A percentile compares a stretch with the other conserved stretches of the same genome.
phyloP scores from a whole-genome alignment of 2,888 invertebrate genomes.

The Heliconius ethilla region DNA sequence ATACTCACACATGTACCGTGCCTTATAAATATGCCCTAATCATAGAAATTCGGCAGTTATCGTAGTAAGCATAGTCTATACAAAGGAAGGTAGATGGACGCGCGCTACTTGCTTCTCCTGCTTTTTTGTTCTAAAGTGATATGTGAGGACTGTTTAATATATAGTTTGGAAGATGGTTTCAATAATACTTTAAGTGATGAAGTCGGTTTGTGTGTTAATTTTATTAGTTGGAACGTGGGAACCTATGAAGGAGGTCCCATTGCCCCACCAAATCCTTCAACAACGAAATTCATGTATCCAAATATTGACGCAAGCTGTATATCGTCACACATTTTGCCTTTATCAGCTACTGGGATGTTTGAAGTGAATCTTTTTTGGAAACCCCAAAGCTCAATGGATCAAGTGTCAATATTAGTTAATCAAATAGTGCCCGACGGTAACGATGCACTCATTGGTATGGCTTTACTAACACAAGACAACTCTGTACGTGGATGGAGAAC shows the following conservation, averaged over 20 bases:
- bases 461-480: conserved; percentile 36
- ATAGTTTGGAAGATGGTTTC: conserved; percentile 56
- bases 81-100: conserved; percentile 27
- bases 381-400: conserved; percentile 46
- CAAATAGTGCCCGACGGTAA: conserved; percentile 46
- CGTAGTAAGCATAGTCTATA: conserved; percentile 44
- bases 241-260: conserved; percentile 51
- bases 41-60: conserved; percentile 46
- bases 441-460: conserved; percentile 45
- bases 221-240: conserved; percentile 53
- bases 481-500: conserved; percentile 48
- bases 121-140: conserved; percentile 36
- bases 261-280: conserved; percentile 48
- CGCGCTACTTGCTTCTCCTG: conserved; percentile 13
- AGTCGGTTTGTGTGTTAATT: conserved; percentile 49
- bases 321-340: conserved; percentile 49
- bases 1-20: conserved; percentile 31
- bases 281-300: conserved; percentile 53
- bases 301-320: conserved; percentile 46
- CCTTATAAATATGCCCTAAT: conserved; percentile 44
- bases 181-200: conserved; percentile 40
- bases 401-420: conserved; percentile 53
- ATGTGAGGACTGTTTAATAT: conserved; percentile 52
- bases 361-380: conserved; percentile 58
- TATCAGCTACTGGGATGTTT: conserved; percentile 53